Conservation (phyloP, 2,888 invertebrate genomes). For the Geophilus truncorum region DNA sequence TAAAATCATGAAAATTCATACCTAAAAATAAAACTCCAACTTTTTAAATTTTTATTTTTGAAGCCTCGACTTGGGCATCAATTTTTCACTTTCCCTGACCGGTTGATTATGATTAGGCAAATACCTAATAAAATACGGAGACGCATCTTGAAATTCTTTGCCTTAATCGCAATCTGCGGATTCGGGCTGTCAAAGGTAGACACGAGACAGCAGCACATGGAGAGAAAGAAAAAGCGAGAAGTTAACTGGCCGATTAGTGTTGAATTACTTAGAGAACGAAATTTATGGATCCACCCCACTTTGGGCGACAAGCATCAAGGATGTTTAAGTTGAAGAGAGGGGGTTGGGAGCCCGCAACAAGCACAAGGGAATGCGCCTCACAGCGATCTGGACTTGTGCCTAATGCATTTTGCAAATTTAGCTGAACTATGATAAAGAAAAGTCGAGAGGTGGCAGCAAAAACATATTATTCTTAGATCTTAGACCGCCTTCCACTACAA, state of each 20-base stretch:
- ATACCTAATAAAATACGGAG: neutral
- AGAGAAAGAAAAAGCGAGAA: constrained; percentile 1
- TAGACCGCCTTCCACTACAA: constrained; percentile 11
- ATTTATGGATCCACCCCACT: constrained; percentile 24
- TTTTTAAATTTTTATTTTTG: too few species aligned
- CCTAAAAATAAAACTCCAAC: too few species aligned
- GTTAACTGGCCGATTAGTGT: constrained; percentile 27
- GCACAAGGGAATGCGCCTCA: constrained; percentile 21
- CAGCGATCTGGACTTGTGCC: constrained; percentile 28
- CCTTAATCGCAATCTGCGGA: neutral
- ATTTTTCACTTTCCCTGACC: neutral
- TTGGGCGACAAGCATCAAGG: constrained; percentile 27
- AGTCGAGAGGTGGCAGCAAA: constrained; percentile 27
- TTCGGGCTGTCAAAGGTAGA: constrained; percentile 11
- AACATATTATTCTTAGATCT: constrained; percentile 28
- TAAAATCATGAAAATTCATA: neutral
- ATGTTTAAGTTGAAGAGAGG: neutral
- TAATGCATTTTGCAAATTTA: constrained; percentile 30
- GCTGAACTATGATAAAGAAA: constrained; percentile 27
- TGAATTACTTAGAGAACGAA: constrained; percentile 27
- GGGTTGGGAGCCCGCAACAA: neutral
- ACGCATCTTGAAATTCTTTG: neutral
- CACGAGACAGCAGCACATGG: neutral
- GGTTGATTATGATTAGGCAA: neutral
- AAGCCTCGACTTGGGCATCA: too few species aligned